These are phyloP conservation scores for Drymodes brunneopygia DNA, from an alignment of 2,113 vertebrate genomes.

Conservation along the genomic window DNA sequence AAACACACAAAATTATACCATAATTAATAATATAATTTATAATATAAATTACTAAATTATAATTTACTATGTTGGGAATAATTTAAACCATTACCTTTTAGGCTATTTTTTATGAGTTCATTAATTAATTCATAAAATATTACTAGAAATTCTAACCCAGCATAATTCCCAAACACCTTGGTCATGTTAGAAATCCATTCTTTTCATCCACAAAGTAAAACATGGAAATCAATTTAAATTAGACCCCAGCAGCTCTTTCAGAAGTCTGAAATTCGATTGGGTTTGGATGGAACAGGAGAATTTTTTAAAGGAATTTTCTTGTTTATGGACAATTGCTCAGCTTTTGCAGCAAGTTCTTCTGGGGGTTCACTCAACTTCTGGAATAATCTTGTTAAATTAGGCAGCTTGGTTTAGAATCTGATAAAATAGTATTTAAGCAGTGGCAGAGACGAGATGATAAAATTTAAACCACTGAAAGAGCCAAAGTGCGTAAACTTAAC, in stretches of 20 bases:
- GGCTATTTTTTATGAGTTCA: not conserved
- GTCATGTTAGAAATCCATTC: not conserved
- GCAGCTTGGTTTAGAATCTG: not conserved
- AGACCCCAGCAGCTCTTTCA: not conserved
- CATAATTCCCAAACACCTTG: not conserved
- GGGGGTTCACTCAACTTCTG: not conserved
- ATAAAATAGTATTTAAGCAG: not conserved
- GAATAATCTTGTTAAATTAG: constrained; percentile 1
- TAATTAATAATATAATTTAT: too few species aligned
- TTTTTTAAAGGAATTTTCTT: not conserved
- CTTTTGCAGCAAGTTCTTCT: constrained; percentile 5
- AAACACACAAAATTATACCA: not conserved
- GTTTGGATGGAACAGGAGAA: not conserved
- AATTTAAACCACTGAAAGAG: not conserved
- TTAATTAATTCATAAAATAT: not conserved
- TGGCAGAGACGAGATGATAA: not conserved
- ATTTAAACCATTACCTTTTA: not conserved
- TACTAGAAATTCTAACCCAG: not conserved
- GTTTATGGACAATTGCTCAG: not conserved
- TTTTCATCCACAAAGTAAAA: not conserved
- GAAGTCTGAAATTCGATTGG: not conserved
- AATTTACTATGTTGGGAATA: not conserved
- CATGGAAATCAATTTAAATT: not conserved
- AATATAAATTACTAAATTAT: too few species aligned
- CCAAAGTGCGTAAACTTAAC: not conserved